These are phyloP conservation scores for Anguilla anguilla DNA, from an alignment of 2,797 vertebrate species.

Conservation along the genomic window DNA sequence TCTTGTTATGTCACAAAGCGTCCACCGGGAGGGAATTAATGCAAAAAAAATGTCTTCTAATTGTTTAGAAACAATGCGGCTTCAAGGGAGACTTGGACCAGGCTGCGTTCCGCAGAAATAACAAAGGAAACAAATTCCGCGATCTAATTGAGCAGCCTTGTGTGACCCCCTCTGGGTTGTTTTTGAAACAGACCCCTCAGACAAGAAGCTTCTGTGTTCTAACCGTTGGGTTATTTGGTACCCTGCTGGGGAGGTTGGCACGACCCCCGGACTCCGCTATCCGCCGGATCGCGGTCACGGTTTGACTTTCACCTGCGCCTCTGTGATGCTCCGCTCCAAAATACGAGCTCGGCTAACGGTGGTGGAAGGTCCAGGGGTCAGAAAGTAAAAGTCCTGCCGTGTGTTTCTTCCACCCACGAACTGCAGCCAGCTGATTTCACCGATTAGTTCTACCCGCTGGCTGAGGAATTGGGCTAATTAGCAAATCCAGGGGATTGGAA, in stretches of 20 bases:
- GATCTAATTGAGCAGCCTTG: constrained; percentile 52
- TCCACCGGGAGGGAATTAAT: constrained; percentile 53
- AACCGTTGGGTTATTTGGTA: background rate
- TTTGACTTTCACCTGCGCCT: constrained; percentile 18
- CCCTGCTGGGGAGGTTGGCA: constrained; percentile 24
- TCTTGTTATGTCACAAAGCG: constrained; percentile 55
- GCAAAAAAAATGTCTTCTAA: constrained; percentile 52
- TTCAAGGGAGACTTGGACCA: constrained; percentile 27
- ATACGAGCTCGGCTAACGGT: constrained; percentile 23
- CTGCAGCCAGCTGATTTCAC: too few species aligned
- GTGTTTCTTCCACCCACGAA: background rate
- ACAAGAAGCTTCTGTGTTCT: constrained; percentile 51
- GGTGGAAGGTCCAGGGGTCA: background rate
- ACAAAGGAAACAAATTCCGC: constrained; percentile 69
- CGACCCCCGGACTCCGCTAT: constrained; percentile 17
- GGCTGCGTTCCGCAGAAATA: constrained; percentile 63
- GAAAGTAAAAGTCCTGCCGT: too few species aligned
- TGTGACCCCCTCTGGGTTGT: constrained; percentile 46
- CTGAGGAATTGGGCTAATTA: too few species aligned
- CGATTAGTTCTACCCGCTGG: too few species aligned
- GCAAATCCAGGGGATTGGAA: too few species aligned
- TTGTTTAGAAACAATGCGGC: constrained; percentile 64
- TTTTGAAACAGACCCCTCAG: constrained; percentile 44
- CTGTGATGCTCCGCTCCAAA: background rate
- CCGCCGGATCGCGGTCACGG: constrained; percentile 16